Conservation (phyloP, 2,888 invertebrate species). For the Hypena proboscidalis region DNA sequence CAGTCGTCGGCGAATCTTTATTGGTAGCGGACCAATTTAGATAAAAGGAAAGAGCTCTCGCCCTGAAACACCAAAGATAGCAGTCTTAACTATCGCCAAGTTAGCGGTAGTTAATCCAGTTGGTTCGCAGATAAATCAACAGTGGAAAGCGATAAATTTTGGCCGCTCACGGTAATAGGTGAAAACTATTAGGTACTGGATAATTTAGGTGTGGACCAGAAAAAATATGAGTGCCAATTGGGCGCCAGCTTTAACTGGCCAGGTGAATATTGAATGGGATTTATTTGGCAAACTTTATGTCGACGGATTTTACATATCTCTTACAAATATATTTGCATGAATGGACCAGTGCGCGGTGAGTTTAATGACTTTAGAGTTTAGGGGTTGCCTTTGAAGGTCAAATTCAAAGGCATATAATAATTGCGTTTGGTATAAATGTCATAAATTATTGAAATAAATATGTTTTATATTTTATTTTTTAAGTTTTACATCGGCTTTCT, state of each 20-base stretch:
- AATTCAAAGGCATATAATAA: too few relatives aligned
- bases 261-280: background rate
- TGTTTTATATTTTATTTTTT: too few relatives aligned
- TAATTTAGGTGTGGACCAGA: slow-evolving; percentile 70
- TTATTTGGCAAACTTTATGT: slow-evolving; percentile 8
- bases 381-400: too few relatives aligned
- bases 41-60: slow-evolving; percentile 85
- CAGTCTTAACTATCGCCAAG: slow-evolving; percentile 85
- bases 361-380: too few relatives aligned
- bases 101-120: slow-evolving; percentile 84
- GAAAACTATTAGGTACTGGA: slow-evolving; percentile 81
- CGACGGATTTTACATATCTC: background rate
- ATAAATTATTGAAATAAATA: too few relatives aligned
- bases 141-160: slow-evolving; percentile 81
- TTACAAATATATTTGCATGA: background rate
- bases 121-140: slow-evolving; percentile 81
- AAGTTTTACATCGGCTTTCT: background rate
- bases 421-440: too few relatives aligned
- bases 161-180: slow-evolving; percentile 80
- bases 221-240: slow-evolving; percentile 63
- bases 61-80: slow-evolving; percentile 83
- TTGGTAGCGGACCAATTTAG: slow-evolving; percentile 85
- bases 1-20: slow-evolving; percentile 83
- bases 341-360: background rate
- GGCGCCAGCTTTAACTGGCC: slow-evolving; percentile 30